A percentile compares a stretch with the other conserved stretches of the same genome.
Conservation (phyloP, 2,113 vertebrate species). For the Macquaria australasica region DNA sequence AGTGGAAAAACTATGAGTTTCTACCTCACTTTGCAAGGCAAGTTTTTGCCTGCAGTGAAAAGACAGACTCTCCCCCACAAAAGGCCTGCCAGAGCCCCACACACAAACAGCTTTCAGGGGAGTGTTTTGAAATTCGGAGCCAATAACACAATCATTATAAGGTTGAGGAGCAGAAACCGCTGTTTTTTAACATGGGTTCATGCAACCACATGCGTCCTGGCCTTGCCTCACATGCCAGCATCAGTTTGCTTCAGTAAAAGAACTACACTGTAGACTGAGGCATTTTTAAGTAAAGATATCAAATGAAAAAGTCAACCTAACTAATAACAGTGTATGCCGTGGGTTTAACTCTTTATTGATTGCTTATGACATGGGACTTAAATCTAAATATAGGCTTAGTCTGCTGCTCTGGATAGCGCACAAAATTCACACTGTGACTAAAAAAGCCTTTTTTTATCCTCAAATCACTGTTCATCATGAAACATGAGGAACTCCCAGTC, state of each 20-base stretch:
- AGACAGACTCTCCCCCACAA: slow-evolving; percentile 17
- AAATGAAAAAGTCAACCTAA: not conserved
- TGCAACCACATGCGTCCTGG: slow-evolving; percentile 33
- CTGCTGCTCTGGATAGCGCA: not conserved
- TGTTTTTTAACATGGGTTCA: slow-evolving; percentile 30
- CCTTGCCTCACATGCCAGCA: slow-evolving; percentile 27
- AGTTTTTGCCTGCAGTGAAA: slow-evolving; percentile 48
- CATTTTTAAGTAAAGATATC: not conserved
- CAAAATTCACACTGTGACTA: not conserved
- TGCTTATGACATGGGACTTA: not conserved
- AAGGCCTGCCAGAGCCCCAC: slow-evolving; percentile 25
- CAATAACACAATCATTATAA: slow-evolving; percentile 48
- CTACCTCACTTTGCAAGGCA: slow-evolving; percentile 23
- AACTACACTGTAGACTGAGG: not conserved
- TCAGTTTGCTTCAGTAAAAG: slow-evolving; percentile 12
- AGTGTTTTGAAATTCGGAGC: slow-evolving; percentile 26
- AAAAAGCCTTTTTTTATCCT: not conserved
- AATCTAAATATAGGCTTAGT: not conserved
- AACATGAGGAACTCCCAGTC: slow-evolving; percentile 5
- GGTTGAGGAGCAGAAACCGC: slow-evolving; percentile 33
- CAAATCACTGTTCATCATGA: slow-evolving; percentile 1
- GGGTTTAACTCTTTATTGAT: not conserved
- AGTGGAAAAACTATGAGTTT: slow-evolving; percentile 18
- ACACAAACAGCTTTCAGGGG: slow-evolving; percentile 32
- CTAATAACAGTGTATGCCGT: not conserved